Base-by-base conservation (phyloP, 2,113 vertebrate species). In the Anhinga anhinga region DNA sequence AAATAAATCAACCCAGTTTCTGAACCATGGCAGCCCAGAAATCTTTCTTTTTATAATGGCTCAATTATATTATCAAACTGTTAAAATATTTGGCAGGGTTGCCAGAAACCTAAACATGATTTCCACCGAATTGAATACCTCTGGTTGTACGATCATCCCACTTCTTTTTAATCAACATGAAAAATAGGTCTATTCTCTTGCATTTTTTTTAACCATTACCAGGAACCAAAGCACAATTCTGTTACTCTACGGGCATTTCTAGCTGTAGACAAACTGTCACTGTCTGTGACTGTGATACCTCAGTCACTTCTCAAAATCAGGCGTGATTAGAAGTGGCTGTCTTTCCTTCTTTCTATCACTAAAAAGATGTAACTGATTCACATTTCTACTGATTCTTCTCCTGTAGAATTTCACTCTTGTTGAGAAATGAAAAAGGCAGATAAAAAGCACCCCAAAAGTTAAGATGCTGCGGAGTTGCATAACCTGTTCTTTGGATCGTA, bases 11-110 rank as follows among this genome's bases (percentile, higher is more conserved):
- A 42, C 45, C 8, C 32, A 29, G 62, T 88, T 94, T 70, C 86
- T 95, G 81, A 95, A 90, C 56, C 50, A 47, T 5, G 11, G 53
- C 49, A 92, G 66, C 66, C 14, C 50, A 89, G 91, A 94, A 90
- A 73, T 70, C n/a, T 83, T 89, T 90, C 52, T 70, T 93, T 84
- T 84, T 74, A 91, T 82, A 95, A 95, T 62, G 74, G 88, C 86
- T 92, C 89, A 87, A 95, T 95, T 96, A 91, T 69, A 79, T 93
- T 97, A 93, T 95, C 86, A 84, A 93, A 95, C 73, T 77, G 47
- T 94, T 97, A 79, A 95, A 97, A 70, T 91, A 95, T 80, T 93
- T 95, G 93, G 91, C 82, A 88, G 55, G 16, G 23, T 21, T 87
- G 74, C 55, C 5, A 16, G 66, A 88, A 94, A 90, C 82, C 58